phyloP scores from a whole-genome alignment of 2,797 vertebrate genomes.

The Crotalus adamanteus region DNA sequence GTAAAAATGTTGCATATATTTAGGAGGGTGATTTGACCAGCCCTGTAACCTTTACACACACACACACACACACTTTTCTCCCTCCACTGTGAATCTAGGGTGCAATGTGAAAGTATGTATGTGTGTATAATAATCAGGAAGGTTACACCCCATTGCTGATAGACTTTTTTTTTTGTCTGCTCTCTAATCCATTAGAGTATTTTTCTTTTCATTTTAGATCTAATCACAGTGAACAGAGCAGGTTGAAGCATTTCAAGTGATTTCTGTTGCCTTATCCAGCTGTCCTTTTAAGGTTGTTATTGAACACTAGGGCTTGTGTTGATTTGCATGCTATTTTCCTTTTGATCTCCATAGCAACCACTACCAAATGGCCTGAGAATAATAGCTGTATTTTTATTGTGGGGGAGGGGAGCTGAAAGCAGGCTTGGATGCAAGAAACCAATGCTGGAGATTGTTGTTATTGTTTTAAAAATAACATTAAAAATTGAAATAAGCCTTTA shows the following conservation, averaged over 20 bases:
- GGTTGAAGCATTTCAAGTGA: constrained; percentile 64
- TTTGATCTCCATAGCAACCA: constrained; percentile 76
- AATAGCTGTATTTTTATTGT: constrained; percentile 58
- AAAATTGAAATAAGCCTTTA: neutral
- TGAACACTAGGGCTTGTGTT: constrained; percentile 60
- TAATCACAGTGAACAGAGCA: constrained; percentile 59
- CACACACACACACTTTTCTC: neutral
- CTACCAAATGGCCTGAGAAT: constrained; percentile 74
- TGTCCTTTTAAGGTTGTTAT: constrained; percentile 64
- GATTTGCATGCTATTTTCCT: constrained; percentile 78
- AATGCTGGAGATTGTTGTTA: constrained; percentile 27
- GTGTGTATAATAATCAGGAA: neutral
- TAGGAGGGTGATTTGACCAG: rapidly evolving
- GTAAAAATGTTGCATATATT: neutral
- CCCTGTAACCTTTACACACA: neutral
- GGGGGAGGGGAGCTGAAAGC: constrained; percentile 47
- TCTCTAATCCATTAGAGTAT: constrained; percentile 48
- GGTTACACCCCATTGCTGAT: constrained; percentile 9
- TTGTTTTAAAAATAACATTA: constrained; percentile 26
- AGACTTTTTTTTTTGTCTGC: neutral
- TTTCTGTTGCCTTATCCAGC: constrained; percentile 28
- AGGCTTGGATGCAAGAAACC: constrained; percentile 49
- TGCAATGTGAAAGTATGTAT: neutral
- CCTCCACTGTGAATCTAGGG: rapidly evolving
- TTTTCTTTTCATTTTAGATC: constrained; percentile 62